Percentiles rank a stretch among this genome's conserved stretches.
Evolutionary conservation across 2,797 vertebrate genomes (phyloP).

Genomic region (Borostomias antarcticus): DNA sequence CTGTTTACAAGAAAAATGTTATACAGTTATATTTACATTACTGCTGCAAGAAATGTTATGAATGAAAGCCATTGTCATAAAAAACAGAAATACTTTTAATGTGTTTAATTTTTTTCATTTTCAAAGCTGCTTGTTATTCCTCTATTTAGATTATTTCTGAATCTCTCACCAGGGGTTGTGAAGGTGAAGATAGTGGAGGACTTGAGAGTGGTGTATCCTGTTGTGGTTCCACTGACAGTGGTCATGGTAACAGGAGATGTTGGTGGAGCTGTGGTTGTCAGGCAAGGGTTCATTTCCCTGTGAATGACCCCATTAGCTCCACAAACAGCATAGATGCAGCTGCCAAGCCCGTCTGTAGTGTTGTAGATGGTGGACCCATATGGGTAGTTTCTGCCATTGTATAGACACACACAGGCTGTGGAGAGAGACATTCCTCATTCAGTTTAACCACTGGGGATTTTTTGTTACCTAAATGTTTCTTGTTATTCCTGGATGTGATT

Average conservation of each 20-base stretch:
- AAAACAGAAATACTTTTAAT: no score
- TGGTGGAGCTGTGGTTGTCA: constrained; percentile 35
- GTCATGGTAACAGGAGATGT: constrained; percentile 50
- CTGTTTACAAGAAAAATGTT: background rate
- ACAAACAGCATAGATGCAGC: constrained; percentile 85
- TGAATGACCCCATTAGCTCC: constrained; percentile 71
- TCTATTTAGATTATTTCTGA: no score
- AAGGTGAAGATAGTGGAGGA: constrained; percentile 60
- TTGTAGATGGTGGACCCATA: constrained; percentile 80
- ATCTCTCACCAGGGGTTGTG: constrained; percentile 49
- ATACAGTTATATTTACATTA: no score
- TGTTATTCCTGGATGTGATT: background rate
- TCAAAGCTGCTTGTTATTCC: background rate
- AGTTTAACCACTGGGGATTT: background rate
- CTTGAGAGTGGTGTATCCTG: constrained; percentile 1
- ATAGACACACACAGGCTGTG: constrained; percentile 81
- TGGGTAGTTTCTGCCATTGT: constrained; percentile 72
- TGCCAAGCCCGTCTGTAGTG: constrained; percentile 83
- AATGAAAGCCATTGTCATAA: no score
- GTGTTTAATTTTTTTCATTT: no score
- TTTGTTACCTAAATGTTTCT: background rate
- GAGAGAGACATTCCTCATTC: background rate
- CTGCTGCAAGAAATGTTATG: no score
- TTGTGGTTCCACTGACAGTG: constrained; percentile 4
- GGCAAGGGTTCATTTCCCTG: constrained; percentile 63